These are phyloP conservation scores for Setophaga kirtlandii DNA, from an alignment of 2,113 vertebrate genomes.

Conservation along the genomic window DNA sequence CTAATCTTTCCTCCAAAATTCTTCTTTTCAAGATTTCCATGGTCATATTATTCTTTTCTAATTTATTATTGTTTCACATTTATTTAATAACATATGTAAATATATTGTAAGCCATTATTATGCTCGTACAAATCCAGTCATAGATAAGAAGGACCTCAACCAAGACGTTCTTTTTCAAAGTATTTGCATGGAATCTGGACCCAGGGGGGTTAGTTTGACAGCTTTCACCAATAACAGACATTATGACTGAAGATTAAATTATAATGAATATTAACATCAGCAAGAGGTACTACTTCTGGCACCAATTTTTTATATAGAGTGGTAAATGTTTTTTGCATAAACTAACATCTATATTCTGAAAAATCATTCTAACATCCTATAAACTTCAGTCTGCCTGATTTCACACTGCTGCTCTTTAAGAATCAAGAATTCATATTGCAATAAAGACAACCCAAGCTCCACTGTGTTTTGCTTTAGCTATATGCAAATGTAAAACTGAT, in stretches of 20 bases:
- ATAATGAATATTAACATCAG: neutral
- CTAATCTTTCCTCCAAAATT: neutral
- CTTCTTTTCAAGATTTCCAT: neutral
- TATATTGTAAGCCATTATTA: neutral
- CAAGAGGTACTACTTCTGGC: neutral
- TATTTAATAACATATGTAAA: neutral
- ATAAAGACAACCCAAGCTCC: neutral
- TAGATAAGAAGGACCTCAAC: neutral
- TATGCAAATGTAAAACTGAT: neutral
- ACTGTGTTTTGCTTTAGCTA: neutral
- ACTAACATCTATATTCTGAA: neutral
- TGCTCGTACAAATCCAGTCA: neutral
- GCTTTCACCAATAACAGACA: neutral
- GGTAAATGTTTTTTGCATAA: neutral
- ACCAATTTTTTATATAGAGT: neutral
- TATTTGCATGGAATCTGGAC: neutral
- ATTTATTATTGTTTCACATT: neutral
- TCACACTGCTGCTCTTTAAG: neutral
- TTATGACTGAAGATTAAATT: neutral
- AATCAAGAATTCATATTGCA: neutral
- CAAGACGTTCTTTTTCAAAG: neutral
- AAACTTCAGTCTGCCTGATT: neutral
- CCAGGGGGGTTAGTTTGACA: neutral
- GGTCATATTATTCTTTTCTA: neutral
- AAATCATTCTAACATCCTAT: neutral